Evolutionary conservation across 2,113 vertebrate species (phyloP), one percentile per base, ranked within the genome.

Genomic region (Elanus axillaris): DNA sequence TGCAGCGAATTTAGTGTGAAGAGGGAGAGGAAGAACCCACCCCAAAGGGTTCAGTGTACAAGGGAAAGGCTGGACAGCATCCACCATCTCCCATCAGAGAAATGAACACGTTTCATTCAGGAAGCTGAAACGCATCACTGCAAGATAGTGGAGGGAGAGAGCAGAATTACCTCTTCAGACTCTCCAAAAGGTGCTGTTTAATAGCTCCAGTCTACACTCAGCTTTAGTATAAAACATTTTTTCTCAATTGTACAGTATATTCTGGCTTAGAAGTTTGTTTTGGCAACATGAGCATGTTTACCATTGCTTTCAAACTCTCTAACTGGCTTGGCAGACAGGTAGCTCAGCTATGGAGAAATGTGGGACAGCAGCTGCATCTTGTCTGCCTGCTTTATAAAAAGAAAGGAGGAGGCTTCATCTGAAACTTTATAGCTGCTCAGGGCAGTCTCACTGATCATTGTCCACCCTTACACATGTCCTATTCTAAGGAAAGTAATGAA

Each of bases 251-350:
- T 58, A 66, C 31, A n/a, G 17, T 77, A 45, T 90, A 86, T 22
- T 69, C 34, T 94, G 52, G 68, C 55, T 93, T 92, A 97, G 83
- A 90, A 96, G 92, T 93, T 96, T 38, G 64, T 95, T 96, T 93
- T 76, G 78, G 97, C 76, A 96, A 75, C 68, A 74, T 68, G 40
- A 86, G 31, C 42, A 59, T 92, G 42, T 96, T 97, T 98, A 91
- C 62, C 7, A 7, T 86, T 97, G 90, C 92, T 97, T 97, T 94
- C 38, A 68, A 92, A 95, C 48, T 45, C 67, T 79, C 63, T 91
- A 93, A 81, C 88, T 90, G 47, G 23, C 59, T 96, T 97, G 91
- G 91, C 87, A 96, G 88, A 59, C 72, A 90, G 62, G 60, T 81
- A 88, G 69, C 67, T 95, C 71, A 87, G 48, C 86, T 82, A 91